Evolutionary conservation across 2,113 vertebrate species (phyloP).

Genomic region (Vombatus ursinus): DNA sequence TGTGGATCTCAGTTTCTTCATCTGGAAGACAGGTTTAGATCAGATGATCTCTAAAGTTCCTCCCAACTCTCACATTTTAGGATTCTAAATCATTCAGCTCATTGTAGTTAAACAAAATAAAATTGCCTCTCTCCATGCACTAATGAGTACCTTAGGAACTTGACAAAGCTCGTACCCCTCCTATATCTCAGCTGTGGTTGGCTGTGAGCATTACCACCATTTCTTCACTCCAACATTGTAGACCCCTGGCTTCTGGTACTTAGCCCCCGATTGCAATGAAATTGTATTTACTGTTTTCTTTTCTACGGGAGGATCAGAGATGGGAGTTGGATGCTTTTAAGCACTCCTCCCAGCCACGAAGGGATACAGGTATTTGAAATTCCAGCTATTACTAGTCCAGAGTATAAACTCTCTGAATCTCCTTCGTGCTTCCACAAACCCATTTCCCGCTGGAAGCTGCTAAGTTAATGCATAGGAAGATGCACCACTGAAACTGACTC

Average conservation of each 20-base stretch:
- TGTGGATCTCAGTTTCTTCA: not conserved
- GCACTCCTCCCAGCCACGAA: constrained; percentile 71
- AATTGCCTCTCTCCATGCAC: not conserved
- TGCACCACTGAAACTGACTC: constrained; percentile 69
- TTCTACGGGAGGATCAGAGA: constrained; percentile 57
- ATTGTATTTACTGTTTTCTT: constrained; percentile 75
- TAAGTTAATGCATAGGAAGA: constrained; percentile 62
- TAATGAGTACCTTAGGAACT: not conserved
- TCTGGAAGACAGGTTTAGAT: not conserved
- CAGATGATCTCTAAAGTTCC: not conserved
- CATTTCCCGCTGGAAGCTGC: constrained; percentile 56
- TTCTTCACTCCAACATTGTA: not conserved
- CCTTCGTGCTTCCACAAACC: constrained; percentile 17
- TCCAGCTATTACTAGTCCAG: constrained; percentile 63
- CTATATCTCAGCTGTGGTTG: not conserved
- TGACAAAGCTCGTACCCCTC: constrained; percentile 9
- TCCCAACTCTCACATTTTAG: not conserved
- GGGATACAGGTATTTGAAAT: constrained; percentile 70
- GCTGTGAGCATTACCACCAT: constrained; percentile 50
- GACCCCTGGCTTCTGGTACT: constrained; percentile 55
- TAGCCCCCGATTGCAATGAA: constrained; percentile 68
- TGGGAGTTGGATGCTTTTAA: constrained; percentile 70
- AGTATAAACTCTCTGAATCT: constrained; percentile 57
- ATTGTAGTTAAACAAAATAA: not conserved
- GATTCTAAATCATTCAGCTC: not conserved